Evolutionary conservation across 2,113 vertebrate genomes (phyloP), one percentile per base, ranked within the genome.

Genomic region (Thymallus thymallus): DNA sequence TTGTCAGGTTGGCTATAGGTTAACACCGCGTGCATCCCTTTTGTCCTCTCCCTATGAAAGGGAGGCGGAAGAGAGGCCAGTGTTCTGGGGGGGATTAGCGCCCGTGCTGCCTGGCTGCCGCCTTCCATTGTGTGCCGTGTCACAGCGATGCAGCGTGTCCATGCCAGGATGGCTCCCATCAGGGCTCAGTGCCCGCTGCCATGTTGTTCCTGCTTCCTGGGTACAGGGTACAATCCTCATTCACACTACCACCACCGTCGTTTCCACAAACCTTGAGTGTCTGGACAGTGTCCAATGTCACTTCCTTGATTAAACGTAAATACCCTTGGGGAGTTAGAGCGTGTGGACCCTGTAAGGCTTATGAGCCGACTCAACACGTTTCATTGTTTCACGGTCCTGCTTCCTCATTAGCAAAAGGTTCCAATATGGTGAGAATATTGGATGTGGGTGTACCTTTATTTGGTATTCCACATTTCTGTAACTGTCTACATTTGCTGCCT

Each of bases 1-100:
- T 89, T 91, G 90, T 91, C 90, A 73, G 88, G 83, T 88, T 80
- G 85, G 84, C 85, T 90, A 84, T 86, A 80, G 88, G 88, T 79
- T 69, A 68, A 87, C 86, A 84, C 63, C 69, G 56, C 1, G 6
- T 10, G 83, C 82, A 80, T 73, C 79, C 85, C 74, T 14, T 23
- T 26, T 26, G 64, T 35, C 71, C 41, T 18, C 82, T 81, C 88
- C 86, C 85, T 82, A 80, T 84, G 85, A 89, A 87, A 84, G 83
- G 68, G 88, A 78, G 72, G 77, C 7, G 51, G 41, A n/a, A 23
- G 18, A 63, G 80, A 81, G 75, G 87, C 80, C 16, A 62, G 72
- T 46, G 68, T 77, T 85, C 74, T 84, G 24, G 73, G 77, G 77
- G 20, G 78, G 86, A 90, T 90, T 89, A 85, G 82, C 81, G 76